Base-by-base conservation (phyloP, 2,888 invertebrate genomes). In the Lutraria lutraria region DNA sequence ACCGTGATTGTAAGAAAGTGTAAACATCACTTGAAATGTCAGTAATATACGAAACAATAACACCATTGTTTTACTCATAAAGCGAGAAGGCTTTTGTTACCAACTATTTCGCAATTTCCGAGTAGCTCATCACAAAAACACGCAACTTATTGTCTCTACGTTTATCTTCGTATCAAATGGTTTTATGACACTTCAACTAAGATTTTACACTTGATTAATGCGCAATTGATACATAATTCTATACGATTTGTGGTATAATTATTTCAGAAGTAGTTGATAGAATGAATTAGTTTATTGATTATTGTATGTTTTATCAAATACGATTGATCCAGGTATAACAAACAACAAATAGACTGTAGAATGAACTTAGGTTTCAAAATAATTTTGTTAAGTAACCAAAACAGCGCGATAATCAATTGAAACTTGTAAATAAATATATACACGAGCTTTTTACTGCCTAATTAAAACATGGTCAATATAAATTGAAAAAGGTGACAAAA, bases 261-360 rank as follows among this genome's bases (percentile, higher is more conserved):
- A 68, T 68, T 68, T 68, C 63, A 68, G 25, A 68, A 68, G 63
- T 68, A 25, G 63, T n/a, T 68, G 25, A 13, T n/a, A 0, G 25
- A n/a, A n/a, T 68, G 63, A 68, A 68, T 68, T 25, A 68, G 63
- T 25, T 68, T 68, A 68, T 68, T 68, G 63, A 68, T 68, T 68
- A 25, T 25, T 10, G 21, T 60, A 60, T 60, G 21, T 6, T 25
- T 68, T 25, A 68, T 68, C 63, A 68, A 3, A 25, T 25, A 68
- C 63, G 63, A 68, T 12, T 68, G 25, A 68, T 25, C 63, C 25
- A 68, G 12, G 25, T n/a, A 25, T n/a, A 68, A 68, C 63, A 68
- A 68, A 68, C n/a, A 68, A 68, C 63, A 68, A 68, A 68, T 12
- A 25, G 63, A 12, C 63, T 68, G 12, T 68, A 25, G 63, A 68